Conservation (phyloP, 2,797 vertebrate genomes). For the Miichthys miiuy region DNA sequence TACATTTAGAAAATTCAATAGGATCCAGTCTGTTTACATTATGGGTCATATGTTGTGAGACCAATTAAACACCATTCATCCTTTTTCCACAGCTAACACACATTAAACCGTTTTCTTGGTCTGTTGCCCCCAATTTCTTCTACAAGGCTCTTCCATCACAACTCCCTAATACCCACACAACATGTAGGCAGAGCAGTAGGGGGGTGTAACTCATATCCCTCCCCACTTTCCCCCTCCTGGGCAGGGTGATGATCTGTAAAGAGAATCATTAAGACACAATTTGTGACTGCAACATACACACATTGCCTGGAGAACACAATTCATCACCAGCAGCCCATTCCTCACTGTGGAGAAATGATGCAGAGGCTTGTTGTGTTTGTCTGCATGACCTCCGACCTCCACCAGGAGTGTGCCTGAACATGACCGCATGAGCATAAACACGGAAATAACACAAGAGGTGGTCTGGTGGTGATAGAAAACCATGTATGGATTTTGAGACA, state of each 20-base stretch:
- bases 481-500: background rate
- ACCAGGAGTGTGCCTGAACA: constrained; percentile 22
- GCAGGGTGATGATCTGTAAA: constrained; percentile 73
- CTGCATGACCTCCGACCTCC: constrained; percentile 59
- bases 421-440: background rate
- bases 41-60: constrained; percentile 32
- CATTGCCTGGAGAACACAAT: constrained; percentile 55
- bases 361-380: constrained; percentile 35
- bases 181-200: constrained; percentile 33
- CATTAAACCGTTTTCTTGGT: constrained; percentile 52
- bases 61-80: constrained; percentile 53
- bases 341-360: constrained; percentile 31
- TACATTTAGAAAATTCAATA: constrained; percentile 1
- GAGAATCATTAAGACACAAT: constrained; percentile 78
- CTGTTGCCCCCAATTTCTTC: constrained; percentile 61
- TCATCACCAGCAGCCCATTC: constrained; percentile 63
- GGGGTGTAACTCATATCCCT: constrained; percentile 16
- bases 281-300: constrained; percentile 56
- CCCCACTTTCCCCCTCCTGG: constrained; percentile 24
- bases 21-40: constrained; percentile 44
- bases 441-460: constrained; percentile 5
- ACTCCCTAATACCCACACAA: constrained; percentile 29
- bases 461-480: background rate
- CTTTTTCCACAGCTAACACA: constrained; percentile 18
- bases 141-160: constrained; percentile 53